Percentiles rank a stretch among this genome's conserved stretches.
Conservation (phyloP, 2,888 invertebrate species). For the Lithophane semibrunnea region DNA sequence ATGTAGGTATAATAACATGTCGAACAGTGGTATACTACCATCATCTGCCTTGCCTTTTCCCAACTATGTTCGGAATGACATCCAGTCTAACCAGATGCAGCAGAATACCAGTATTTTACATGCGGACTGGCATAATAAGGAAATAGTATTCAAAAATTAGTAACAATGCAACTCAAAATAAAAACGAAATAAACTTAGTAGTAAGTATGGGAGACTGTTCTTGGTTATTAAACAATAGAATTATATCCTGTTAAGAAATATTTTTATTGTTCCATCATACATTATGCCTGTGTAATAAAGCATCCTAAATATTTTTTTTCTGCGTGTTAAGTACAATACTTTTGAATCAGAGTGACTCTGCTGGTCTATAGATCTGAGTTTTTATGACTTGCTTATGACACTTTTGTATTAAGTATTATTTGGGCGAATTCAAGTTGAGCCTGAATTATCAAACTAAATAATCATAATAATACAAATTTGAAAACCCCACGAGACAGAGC, state of each 20-base stretch:
- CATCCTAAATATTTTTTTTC: neutral
- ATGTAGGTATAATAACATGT: neutral
- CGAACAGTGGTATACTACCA: neutral
- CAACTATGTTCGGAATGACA: fast-evolving
- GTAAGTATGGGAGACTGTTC: too few species aligned
- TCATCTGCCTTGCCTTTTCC: neutral
- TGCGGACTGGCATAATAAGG: too few species aligned
- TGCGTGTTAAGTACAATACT: too few species aligned
- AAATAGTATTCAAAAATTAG: neutral
- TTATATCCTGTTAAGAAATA: neutral
- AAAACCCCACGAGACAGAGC: neutral
- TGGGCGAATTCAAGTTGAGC: neutral
- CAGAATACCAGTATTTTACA: neutral
- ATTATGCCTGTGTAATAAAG: neutral
- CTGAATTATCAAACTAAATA: neutral
- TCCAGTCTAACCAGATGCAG: neutral
- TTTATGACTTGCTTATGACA: neutral
- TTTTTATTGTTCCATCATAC: neutral
- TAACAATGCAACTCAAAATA: neutral
- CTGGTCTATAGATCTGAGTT: neutral
- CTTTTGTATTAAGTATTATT: neutral
- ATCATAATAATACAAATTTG: neutral
- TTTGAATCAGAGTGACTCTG: neutral
- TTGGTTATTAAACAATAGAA: neutral
- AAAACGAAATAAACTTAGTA: neutral